Evolutionary conservation across 2,113 vertebrate genomes (phyloP), one percentile per base, ranked within the genome.

Genomic region (Atlantisia rogersi): DNA sequence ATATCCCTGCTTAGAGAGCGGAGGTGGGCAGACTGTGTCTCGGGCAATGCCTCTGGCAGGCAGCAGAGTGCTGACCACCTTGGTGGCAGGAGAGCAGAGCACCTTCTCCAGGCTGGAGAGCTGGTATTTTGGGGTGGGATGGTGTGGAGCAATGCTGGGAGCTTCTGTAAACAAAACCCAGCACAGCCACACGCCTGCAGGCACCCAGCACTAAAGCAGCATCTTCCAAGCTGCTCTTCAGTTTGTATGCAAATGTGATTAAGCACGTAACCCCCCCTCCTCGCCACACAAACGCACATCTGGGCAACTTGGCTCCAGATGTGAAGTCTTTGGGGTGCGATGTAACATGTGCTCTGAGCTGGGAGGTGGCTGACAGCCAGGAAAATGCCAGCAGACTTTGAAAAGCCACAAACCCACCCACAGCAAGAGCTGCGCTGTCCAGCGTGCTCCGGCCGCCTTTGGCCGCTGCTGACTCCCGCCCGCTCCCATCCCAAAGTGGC

Each of bases 331-430:
- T 76, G 71, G 79, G 82, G 88, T 90, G 90, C 21, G 40, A 87
- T 94, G 92, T 74, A 95, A 86, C 90, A 88, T 95, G 96, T 82
- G 91, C 83, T 94, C 44, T 35, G 16, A 65, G 85, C 88, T 22
- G 21, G 80, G 94, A 58, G 71, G 94, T 95, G 94, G 92, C 97
- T 60, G 77, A 16, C 90, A 39, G 90, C 92, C 95, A 96, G 90
- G 93, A 87, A 96, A 86, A 83, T 92, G 94, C 92, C 95, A 93
- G 81, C 95, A 91, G 91, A 71, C 86, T 86, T 96, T 55, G 58
- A 48, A 86, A 96, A 91, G 91, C 83, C 91, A 86, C 92, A 94
- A 82, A 96, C 90, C 85, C 79, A 96, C 92, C 85, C 79, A 88
- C 42, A 13, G 65, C 74, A 60, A 94, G 91, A 96, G 94, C 91